A percentile compares a stretch with the other conserved stretches of the same genome.
Evolutionary conservation across 2,888 invertebrate genomes (phyloP).

Genomic region (Eristalis arbustorum): DNA sequence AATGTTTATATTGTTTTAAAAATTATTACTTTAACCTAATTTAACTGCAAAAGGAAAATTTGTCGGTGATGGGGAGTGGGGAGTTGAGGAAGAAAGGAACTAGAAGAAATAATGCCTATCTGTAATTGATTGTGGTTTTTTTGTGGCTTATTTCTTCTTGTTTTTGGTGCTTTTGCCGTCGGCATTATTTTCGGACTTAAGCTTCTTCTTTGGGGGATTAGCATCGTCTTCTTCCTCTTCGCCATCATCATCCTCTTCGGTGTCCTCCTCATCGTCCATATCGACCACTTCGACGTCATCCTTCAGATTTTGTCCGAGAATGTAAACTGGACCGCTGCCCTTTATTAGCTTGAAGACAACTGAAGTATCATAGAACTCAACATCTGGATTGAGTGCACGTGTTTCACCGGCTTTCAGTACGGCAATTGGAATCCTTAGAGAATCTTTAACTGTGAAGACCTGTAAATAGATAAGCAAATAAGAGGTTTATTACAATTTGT

Average conservation of each 20-base stretch:
- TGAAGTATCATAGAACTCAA: slow-evolving; percentile 93
- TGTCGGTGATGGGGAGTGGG: slow-evolving; percentile 43
- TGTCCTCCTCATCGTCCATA: slow-evolving; percentile 90
- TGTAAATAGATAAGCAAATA: slow-evolving; percentile 63
- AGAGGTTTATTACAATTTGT: background rate
- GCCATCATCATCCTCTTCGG: slow-evolving; percentile 86
- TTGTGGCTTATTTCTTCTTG: slow-evolving; percentile 78
- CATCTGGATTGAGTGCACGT: slow-evolving; percentile 88
- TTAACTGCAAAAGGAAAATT: slow-evolving; percentile 58
- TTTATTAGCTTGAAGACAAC: slow-evolving; percentile 90
- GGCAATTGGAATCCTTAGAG: slow-evolving; percentile 91
- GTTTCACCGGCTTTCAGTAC: slow-evolving; percentile 89
- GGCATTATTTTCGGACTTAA: slow-evolving; percentile 87
- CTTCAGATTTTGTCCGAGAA: slow-evolving; percentile 91
- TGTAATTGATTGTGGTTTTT: background rate
- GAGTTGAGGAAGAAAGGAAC: slow-evolving; percentile 49
- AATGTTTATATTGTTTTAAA: slow-evolving; percentile 28
- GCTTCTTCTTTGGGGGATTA: slow-evolving; percentile 87
- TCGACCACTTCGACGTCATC: slow-evolving; percentile 92
- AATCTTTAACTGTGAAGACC: slow-evolving; percentile 82
- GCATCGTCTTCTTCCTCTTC: slow-evolving; percentile 86
- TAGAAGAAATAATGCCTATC: slow-evolving; percentile 48
- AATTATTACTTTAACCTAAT: slow-evolving; percentile 58
- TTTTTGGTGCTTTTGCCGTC: slow-evolving; percentile 88
- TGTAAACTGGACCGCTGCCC: slow-evolving; percentile 90